Evolutionary conservation across 1,140 invertebrate genomes (phyloP), one percentile per base, ranked within the genome.

Genomic region (Capitella teleta): DNA sequence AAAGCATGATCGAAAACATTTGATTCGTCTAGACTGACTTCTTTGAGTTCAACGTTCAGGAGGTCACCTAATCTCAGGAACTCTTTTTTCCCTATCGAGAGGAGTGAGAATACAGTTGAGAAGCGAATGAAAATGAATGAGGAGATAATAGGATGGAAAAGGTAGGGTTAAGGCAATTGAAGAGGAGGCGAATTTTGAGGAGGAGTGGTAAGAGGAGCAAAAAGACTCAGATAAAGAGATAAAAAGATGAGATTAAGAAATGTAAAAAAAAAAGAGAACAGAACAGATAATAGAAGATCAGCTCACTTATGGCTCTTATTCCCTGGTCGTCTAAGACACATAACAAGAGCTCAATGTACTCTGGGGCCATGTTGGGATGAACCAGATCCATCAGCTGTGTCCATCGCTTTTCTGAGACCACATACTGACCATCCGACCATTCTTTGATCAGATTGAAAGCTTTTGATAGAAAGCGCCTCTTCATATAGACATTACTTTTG

Each of bases 41-140:
- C 75, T 12, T 66, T 64, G 30, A 77, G 61, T 37, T 67, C 61
- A 26, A 77, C 67, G 55, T 76, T 69, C 18, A 77, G 57, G 10
- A 77, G 55, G 55, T 77, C 75, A 19, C 68, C 66, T 42, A 77
- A 42, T 46, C 71, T 65, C 8, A 75, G 50, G 61, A 77, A 45
- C 16, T 52, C 16, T 19, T 49, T 46, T 32, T 30, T 55, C n/a
- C 54, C 58, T 62, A n/a, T n/a, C n/a, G n/a, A n/a, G n/a, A n/a
- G n/a, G n/a, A n/a, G n/a, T n/a, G n/a, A n/a, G n/a, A n/a, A n/a
- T n/a, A n/a, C n/a, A n/a, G n/a, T n/a, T n/a, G n/a, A n/a, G n/a
- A n/a, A n/a, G n/a, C n/a, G n/a, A n/a, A n/a, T n/a, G n/a, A n/a
- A n/a, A n/a, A n/a, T n/a, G n/a, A n/a, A n/a, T n/a, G n/a, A n/a